These are phyloP conservation scores for Myotis findleyi DNA, from an alignment of 2,797 vertebrate species.

Conservation along the genomic window DNA sequence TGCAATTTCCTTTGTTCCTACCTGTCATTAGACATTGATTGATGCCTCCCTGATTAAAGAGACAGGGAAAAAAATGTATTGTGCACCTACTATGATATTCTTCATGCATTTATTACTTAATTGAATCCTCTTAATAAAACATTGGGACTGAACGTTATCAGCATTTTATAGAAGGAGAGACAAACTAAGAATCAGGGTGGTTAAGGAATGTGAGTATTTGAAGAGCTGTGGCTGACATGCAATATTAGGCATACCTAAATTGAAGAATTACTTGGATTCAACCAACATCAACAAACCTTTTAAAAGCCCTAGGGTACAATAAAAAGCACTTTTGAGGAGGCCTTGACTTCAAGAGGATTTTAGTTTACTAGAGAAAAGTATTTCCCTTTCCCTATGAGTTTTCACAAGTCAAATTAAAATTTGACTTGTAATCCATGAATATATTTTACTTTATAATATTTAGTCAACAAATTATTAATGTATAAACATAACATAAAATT, in stretches of 20 bases:
- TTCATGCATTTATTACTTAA: conserved; percentile 5
- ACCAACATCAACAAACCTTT: background rate
- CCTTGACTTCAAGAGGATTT: background rate
- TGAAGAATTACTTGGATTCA: background rate
- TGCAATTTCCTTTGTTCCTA: conserved; percentile 53
- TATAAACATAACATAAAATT: background rate
- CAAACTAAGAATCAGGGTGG: background rate
- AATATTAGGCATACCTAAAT: background rate
- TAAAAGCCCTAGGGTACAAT: background rate
- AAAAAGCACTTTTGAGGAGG: background rate
- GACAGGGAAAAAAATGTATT: background rate
- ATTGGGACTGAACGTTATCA: background rate
- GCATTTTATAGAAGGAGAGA: background rate
- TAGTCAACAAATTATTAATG: background rate
- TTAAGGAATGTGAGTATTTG: background rate
- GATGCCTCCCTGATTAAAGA: background rate
- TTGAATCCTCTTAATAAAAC: background rate
- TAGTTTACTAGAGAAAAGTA: background rate
- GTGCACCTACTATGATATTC: background rate
- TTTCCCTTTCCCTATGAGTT: background rate
- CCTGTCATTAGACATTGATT: conserved; percentile 49
- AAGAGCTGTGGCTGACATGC: background rate
- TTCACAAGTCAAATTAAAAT: background rate
- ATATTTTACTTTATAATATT: background rate
- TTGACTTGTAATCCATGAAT: conserved; percentile 7